phyloP scores from a whole-genome alignment of 2,797 vertebrate genomes.

The Champsocephalus gunnari region DNA sequence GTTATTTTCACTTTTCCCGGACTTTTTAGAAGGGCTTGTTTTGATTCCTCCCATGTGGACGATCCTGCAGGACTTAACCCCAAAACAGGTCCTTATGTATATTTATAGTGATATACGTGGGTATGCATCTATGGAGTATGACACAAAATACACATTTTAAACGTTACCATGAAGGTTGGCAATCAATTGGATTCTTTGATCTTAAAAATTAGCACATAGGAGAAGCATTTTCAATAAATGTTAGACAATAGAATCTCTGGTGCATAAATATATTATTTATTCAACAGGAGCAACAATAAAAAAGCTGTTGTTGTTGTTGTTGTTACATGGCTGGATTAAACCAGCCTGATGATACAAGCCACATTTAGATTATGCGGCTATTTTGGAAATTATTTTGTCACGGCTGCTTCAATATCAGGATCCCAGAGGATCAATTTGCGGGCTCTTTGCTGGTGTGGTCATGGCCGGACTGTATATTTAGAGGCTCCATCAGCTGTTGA shows the following conservation, averaged over 20 bases:
- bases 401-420: conserved; percentile 21
- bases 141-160: too few relatives aligned
- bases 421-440: conserved; percentile 9
- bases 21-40: conserved; percentile 28
- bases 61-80: conserved; percentile 26
- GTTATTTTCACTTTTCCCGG: conserved; percentile 62
- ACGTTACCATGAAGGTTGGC: neutral
- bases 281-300: neutral
- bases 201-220: too few relatives aligned
- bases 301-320: neutral
- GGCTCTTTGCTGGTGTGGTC: conserved; percentile 11
- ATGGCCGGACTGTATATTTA: conserved; percentile 54
- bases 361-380: conserved; percentile 1
- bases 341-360: neutral
- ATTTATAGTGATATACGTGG: neutral
- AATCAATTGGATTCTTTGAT: too few relatives aligned
- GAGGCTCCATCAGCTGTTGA: conserved; percentile 63
- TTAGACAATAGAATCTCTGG: too few relatives aligned
- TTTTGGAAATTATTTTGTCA: conserved; percentile 25
- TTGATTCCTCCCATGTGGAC: conserved; percentile 32
- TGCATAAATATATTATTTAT: neutral
- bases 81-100: neutral
- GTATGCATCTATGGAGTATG: neutral
- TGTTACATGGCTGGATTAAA: neutral
- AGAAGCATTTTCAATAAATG: neutral